Evolutionary conservation across 2,113 vertebrate genomes (phyloP).

Genomic region (Chloroceryle aenea): DNA sequence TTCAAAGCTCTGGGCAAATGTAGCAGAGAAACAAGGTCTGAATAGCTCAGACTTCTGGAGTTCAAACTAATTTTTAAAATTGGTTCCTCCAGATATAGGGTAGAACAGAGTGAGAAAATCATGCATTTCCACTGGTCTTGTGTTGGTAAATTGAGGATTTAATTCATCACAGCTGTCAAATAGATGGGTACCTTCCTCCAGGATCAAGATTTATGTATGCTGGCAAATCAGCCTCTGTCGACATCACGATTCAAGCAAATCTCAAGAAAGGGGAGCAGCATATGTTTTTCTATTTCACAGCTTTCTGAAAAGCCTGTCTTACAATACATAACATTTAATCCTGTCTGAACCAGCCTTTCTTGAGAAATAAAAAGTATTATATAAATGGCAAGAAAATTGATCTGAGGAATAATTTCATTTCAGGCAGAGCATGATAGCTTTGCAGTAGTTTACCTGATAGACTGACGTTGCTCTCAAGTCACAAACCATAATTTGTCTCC

Average conservation of each 20-base stretch:
- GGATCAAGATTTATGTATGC: not conserved
- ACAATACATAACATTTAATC: conserved; percentile 4
- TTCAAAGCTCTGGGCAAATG: not conserved
- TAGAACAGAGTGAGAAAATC: not conserved
- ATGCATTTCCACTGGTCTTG: not conserved
- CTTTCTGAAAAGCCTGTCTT: conserved; percentile 25
- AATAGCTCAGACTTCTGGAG: not conserved
- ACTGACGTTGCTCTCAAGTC: not conserved
- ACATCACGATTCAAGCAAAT: not conserved
- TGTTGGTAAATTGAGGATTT: not conserved
- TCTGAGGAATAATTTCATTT: not conserved
- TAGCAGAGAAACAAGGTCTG: not conserved
- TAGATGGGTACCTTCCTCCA: not conserved
- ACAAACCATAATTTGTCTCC: not conserved
- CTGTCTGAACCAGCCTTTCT: conserved; percentile 1
- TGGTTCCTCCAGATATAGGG: not conserved
- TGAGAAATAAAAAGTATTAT: conserved; percentile 43
- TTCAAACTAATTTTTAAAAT: not conserved
- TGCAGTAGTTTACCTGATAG: not conserved
- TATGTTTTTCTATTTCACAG: not conserved
- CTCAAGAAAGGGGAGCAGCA: not conserved
- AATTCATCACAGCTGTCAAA: not conserved
- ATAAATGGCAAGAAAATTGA: conserved; percentile 6
- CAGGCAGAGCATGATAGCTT: not conserved
- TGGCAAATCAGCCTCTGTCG: not conserved